These are phyloP conservation scores for Erannis defoliaria DNA, from an alignment of 2,888 invertebrate species.

Conservation along the genomic window DNA sequence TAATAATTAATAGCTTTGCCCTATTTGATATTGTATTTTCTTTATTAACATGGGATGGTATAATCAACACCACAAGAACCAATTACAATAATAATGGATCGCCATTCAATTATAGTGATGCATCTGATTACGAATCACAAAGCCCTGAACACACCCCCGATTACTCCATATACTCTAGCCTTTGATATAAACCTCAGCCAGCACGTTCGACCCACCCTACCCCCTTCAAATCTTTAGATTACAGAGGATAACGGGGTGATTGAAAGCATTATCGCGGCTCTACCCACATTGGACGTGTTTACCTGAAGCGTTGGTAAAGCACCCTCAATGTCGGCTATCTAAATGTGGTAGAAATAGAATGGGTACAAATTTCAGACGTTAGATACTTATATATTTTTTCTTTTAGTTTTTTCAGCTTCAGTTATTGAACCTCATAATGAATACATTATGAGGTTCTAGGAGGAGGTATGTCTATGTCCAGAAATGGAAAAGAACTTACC, in stretches of 20 bases:
- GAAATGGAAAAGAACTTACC: too few species aligned
- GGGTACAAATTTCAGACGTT: conserved; percentile 10
- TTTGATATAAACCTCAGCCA: conserved; percentile 60
- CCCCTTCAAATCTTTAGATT: conserved; percentile 60
- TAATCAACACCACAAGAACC: background rate
- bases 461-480: too few species aligned
- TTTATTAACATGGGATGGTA: background rate
- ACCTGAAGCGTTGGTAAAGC: conserved; percentile 73
- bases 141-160: conserved; percentile 60
- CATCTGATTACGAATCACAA: conserved; percentile 69
- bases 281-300: conserved; percentile 66
- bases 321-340: conserved; percentile 59
- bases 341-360: conserved; percentile 50
- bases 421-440: too few species aligned
- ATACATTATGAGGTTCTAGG: too few species aligned
- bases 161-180: conserved; percentile 57
- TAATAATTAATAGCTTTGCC: too few species aligned
- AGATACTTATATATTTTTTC: background rate
- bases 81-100: conserved; percentile 37
- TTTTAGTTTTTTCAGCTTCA: background rate
- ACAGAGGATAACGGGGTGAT: conserved; percentile 68
- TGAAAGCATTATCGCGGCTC: conserved; percentile 67
- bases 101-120: conserved; percentile 60
- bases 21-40: too few species aligned
- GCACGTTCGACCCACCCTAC: conserved; percentile 51